Evolutionary conservation across 1,140 invertebrate genomes (phyloP).

Genomic region (Aethina tumida): DNA sequence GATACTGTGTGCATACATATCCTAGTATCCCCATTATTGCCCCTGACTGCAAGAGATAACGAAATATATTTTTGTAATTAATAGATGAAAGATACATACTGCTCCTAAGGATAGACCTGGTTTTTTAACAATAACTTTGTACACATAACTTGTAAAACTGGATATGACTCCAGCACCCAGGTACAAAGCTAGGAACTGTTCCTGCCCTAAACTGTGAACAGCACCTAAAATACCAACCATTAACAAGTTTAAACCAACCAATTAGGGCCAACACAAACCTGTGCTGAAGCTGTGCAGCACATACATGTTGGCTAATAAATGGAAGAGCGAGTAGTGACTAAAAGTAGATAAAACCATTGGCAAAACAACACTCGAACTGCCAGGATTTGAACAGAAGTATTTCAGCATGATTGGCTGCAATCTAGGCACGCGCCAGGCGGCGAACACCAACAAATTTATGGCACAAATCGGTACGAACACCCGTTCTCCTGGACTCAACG

Average conservation of each 20-base stretch:
- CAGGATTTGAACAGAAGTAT: constrained; percentile 79
- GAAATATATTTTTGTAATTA: constrained; percentile 4
- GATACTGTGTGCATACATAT: constrained; percentile 78
- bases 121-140: constrained; percentile 59
- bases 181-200: constrained; percentile 90
- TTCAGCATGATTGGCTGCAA: constrained; percentile 67
- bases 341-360: constrained; percentile 90
- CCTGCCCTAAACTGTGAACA: constrained; percentile 72
- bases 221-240: constrained; percentile 39
- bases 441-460: constrained; percentile 70
- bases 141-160: constrained; percentile 73
- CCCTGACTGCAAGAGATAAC: constrained; percentile 63
- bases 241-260: not conserved
- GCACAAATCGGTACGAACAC: constrained; percentile 72
- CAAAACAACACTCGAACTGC: constrained; percentile 57
- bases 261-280: constrained; percentile 32
- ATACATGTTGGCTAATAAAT: constrained; percentile 92
- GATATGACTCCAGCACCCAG: constrained; percentile 79
- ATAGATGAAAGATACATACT: constrained; percentile 48
- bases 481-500: constrained; percentile 61
- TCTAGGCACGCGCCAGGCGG: constrained; percentile 68
- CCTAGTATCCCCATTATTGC: constrained; percentile 85
- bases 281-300: constrained; percentile 79
- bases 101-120: constrained; percentile 78
- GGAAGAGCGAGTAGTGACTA: constrained; percentile 80